A percentile compares a stretch with the other conserved stretches of the same genome.
Conservation (phyloP, 2,888 invertebrate species). For the Hypomecis atomaria region DNA sequence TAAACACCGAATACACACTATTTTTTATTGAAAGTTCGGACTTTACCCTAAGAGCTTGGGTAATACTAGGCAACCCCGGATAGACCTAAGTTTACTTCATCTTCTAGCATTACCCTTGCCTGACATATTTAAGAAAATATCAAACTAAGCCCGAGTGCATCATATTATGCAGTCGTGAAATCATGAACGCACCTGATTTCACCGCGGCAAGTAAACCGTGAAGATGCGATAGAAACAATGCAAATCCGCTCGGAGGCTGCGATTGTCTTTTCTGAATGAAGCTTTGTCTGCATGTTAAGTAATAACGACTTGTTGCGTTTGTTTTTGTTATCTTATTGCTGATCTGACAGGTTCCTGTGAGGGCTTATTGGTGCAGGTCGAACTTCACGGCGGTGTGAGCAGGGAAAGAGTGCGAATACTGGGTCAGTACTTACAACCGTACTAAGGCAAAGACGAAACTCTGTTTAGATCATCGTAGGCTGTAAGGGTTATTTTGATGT, state of each 20-base stretch:
- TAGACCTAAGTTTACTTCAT: no score
- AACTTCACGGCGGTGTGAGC: slow-evolving; percentile 27
- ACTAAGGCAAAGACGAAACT: no score
- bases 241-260: slow-evolving; percentile 38
- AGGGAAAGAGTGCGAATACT: neutral
- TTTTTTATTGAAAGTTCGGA: no score
- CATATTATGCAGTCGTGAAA: slow-evolving; percentile 6
- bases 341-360: slow-evolving; percentile 32
- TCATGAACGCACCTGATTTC: slow-evolving; percentile 39
- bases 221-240: slow-evolving; percentile 44
- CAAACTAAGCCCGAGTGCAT: no score
- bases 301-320: slow-evolving; percentile 43
- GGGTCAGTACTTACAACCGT: no score
- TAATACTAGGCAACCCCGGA: no score
- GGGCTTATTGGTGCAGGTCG: slow-evolving; percentile 27
- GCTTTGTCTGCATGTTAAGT: slow-evolving; percentile 41
- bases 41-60: no score
- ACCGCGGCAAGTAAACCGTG: slow-evolving; percentile 37
- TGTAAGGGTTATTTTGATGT: no score
- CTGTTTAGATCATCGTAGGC: no score
- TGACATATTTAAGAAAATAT: no score
- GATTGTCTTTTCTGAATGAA: slow-evolving; percentile 40
- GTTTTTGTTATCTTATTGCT: slow-evolving; percentile 38
- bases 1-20: no score
- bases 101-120: no score